These are phyloP conservation scores for Phenganax marumi DNA, from an alignment of 92 coral and sea anemone species.

Conservation along the genomic window DNA sequence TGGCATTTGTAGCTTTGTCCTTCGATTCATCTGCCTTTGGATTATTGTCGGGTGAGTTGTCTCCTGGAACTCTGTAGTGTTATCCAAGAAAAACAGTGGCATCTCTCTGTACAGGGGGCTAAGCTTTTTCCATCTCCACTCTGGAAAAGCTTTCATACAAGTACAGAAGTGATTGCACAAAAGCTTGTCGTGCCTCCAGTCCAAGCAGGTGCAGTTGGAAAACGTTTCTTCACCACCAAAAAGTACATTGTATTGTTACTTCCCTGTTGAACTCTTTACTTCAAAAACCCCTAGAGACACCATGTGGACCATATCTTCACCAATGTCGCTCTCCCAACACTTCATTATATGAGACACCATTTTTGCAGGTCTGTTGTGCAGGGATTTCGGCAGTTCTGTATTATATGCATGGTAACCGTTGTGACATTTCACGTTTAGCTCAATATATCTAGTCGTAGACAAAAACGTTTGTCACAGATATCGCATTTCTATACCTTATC, in stretches of 20 bases:
- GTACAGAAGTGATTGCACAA: constrained; percentile 45
- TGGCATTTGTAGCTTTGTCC: too few species aligned
- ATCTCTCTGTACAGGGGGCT: too few species aligned
- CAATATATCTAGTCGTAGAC: not conserved
- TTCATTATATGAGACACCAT: constrained; percentile 15
- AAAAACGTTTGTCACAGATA: not conserved
- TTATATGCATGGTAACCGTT: constrained; percentile 36
- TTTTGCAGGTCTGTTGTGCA: constrained; percentile 30
- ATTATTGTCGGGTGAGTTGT: too few species aligned
- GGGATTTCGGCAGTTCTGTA: constrained; percentile 9
- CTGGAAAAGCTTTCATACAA: constrained; percentile 44
- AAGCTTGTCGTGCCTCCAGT: constrained; percentile 46
- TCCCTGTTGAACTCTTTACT: constrained; percentile 3
- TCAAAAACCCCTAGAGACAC: not conserved
- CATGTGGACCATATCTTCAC: not conserved
- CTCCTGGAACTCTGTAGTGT: too few species aligned
- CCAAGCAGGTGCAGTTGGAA: constrained; percentile 30
- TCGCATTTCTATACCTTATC: not conserved
- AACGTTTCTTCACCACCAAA: not conserved
- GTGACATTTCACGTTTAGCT: constrained; percentile 20
- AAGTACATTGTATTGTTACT: not conserved
- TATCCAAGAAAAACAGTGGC: too few species aligned
- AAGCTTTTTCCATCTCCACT: constrained; percentile 49
- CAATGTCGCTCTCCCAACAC: constrained; percentile 7
- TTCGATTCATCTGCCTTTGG: too few species aligned